These are phyloP conservation scores for Amphiprion clarkii DNA, from an alignment of 2,797 vertebrate genomes.

Conservation along the genomic window DNA sequence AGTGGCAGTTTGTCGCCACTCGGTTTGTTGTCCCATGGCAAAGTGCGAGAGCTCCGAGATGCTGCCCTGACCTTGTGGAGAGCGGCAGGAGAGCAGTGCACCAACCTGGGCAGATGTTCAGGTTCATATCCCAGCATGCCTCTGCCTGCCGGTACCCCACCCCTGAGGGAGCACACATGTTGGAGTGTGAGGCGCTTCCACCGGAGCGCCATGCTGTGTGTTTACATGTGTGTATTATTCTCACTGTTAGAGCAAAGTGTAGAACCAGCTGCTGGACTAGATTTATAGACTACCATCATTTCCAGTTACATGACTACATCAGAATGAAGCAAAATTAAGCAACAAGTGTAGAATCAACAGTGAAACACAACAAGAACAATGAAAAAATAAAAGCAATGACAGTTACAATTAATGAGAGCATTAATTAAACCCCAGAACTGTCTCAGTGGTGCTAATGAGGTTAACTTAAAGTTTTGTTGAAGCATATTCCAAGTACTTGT, in stretches of 20 bases:
- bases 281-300: too few relatives aligned
- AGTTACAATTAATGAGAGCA: too few relatives aligned
- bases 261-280: slow-evolving; percentile 4
- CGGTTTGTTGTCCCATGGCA: slow-evolving; percentile 69
- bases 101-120: slow-evolving; percentile 65
- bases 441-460: too few relatives aligned
- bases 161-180: slow-evolving; percentile 6
- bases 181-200: slow-evolving; percentile 5
- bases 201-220: neutral
- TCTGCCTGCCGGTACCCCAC: slow-evolving; percentile 27
- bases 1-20: slow-evolving; percentile 71
- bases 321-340: too few relatives aligned
- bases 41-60: slow-evolving; percentile 35
- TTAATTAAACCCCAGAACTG: too few relatives aligned
- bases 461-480: too few relatives aligned
- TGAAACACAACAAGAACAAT: too few relatives aligned
- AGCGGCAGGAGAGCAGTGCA: slow-evolving; percentile 21
- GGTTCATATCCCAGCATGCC: slow-evolving; percentile 48
- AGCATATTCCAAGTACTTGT: too few relatives aligned
- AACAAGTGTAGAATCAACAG: too few relatives aligned
- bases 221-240: slow-evolving; percentile 2
- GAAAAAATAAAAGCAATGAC: too few relatives aligned
- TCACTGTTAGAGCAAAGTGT: slow-evolving; percentile 1
- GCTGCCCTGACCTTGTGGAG: slow-evolving; percentile 62
- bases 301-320: too few relatives aligned